Percentiles rank a stretch among this genome's conserved stretches.
Conservation (phyloP, 2,797 vertebrate species). For the Microctenopoma stevenorrisi region DNA sequence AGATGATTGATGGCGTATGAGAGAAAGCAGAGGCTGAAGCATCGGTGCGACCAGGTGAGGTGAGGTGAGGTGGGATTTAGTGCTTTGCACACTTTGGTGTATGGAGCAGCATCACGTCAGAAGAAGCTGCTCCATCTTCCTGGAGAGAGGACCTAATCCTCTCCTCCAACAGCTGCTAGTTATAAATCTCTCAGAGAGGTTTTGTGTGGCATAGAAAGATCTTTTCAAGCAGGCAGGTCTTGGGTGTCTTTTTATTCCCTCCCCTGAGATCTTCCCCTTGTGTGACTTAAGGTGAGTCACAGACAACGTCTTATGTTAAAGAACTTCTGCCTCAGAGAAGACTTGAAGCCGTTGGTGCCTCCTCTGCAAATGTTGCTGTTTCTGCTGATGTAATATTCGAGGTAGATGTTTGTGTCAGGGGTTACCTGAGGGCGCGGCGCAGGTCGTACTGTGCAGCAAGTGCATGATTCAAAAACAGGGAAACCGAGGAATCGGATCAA, state of each 20-base stretch:
- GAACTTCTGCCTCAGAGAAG: not conserved
- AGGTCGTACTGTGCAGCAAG: not conserved
- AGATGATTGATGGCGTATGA: no score
- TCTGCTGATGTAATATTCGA: constrained; percentile 10
- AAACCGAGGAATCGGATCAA: no score
- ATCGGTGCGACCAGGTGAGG: not conserved
- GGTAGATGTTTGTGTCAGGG: constrained; percentile 20
- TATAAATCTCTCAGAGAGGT: constrained; percentile 13
- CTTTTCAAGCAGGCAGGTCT: not conserved
- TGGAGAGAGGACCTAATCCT: not conserved
- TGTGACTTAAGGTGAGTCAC: not conserved
- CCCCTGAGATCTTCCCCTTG: not conserved
- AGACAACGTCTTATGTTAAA: not conserved
- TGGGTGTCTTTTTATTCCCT: not conserved
- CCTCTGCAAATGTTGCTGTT: constrained; percentile 19
- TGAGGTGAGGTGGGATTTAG: not conserved
- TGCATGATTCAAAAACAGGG: not conserved
- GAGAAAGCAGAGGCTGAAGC: not conserved
- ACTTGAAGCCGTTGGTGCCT: constrained; percentile 17
- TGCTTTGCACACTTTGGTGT: no score
- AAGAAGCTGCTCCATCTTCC: not conserved
- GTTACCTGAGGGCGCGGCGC: constrained; percentile 14
- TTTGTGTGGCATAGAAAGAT: not conserved
- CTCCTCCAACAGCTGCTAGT: not conserved
- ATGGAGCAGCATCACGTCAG: no score